Evolutionary conservation across 1,140 invertebrate genomes (phyloP).

Genomic region (Pachypeltis micranthus): DNA sequence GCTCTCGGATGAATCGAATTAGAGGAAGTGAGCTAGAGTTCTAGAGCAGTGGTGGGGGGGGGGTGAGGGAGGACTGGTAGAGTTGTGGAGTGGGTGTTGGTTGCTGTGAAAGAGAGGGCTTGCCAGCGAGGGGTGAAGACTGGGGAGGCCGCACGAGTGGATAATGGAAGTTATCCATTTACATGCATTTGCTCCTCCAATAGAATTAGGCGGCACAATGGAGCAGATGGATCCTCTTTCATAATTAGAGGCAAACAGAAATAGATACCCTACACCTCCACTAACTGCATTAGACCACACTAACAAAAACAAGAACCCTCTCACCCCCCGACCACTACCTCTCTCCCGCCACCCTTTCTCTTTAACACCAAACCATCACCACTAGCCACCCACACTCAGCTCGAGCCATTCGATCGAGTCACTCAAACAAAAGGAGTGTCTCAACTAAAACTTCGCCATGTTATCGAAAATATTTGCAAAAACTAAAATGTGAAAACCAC

Average conservation of each 20-base stretch:
- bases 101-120: neutral
- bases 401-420: too few relatives aligned
- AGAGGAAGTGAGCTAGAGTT: neutral
- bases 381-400: too few relatives aligned
- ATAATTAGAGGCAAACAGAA: slow-evolving; percentile 12
- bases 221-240: slow-evolving; percentile 11
- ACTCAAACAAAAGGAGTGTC: too few relatives aligned
- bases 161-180: slow-evolving; percentile 26
- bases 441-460: too few relatives aligned
- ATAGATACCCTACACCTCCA: slow-evolving; percentile 17
- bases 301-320: slow-evolving; percentile 4
- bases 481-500: too few relatives aligned
- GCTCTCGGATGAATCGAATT: neutral
- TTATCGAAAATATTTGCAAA: too few relatives aligned
- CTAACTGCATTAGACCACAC: slow-evolving; percentile 12
- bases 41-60: slow-evolving; percentile 17
- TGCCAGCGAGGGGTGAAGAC: too few relatives aligned
- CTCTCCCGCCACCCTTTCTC: too few relatives aligned
- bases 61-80: slow-evolving; percentile 24
- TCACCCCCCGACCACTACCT: neutral
- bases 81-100: slow-evolving; percentile 20
- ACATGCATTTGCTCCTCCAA: slow-evolving; percentile 20
- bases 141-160: slow-evolving; percentile 1
- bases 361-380: too few relatives aligned
- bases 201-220: slow-evolving; percentile 21